Percentiles rank a stretch among this genome's conserved stretches.
phyloP scores from a whole-genome alignment of 2,888 invertebrate genomes.

The Oegoconia quadripuncta region DNA sequence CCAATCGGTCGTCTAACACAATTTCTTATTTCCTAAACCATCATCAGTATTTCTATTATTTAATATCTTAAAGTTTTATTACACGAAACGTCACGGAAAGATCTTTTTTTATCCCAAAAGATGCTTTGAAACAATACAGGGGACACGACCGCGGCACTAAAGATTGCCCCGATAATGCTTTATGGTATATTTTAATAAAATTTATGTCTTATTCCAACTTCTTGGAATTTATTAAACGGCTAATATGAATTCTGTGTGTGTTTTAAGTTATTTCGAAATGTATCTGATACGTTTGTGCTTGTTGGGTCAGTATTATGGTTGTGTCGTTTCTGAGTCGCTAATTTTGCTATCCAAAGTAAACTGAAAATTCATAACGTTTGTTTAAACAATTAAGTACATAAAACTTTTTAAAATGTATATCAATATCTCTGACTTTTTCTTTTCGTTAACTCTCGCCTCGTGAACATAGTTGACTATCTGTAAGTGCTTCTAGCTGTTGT shows the following conservation, averaged over 20 bases:
- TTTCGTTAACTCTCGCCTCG: too few relatives aligned
- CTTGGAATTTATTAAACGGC: conserved; percentile 75
- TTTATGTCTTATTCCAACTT: conserved; percentile 76
- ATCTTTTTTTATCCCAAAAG: conserved; percentile 35
- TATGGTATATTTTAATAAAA: conserved; percentile 72
- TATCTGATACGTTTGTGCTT: conserved; percentile 47
- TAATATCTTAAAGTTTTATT: conserved; percentile 19
- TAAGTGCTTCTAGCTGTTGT: too few relatives aligned
- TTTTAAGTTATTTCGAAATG: conserved; percentile 43
- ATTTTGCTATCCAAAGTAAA: too few relatives aligned
- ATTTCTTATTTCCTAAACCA: conserved; percentile 16
- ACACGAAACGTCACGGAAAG: conserved; percentile 27
- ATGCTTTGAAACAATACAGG: conserved; percentile 50
- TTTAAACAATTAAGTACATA: too few relatives aligned
- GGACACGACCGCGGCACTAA: conserved; percentile 37
- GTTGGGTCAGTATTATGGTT: conserved; percentile 11
- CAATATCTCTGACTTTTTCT: background rate
- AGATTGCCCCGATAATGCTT: conserved; percentile 51
- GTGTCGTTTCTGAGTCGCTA: conserved; percentile 8
- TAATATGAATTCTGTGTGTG: conserved; percentile 73
- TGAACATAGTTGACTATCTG: too few relatives aligned
- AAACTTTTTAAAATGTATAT: too few relatives aligned
- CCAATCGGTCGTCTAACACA: too few relatives aligned
- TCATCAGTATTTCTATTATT: conserved; percentile 15
- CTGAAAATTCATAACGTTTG: too few relatives aligned